Base-by-base conservation (phyloP, 2,888 invertebrate genomes). In the Strigamia crassipes region DNA sequence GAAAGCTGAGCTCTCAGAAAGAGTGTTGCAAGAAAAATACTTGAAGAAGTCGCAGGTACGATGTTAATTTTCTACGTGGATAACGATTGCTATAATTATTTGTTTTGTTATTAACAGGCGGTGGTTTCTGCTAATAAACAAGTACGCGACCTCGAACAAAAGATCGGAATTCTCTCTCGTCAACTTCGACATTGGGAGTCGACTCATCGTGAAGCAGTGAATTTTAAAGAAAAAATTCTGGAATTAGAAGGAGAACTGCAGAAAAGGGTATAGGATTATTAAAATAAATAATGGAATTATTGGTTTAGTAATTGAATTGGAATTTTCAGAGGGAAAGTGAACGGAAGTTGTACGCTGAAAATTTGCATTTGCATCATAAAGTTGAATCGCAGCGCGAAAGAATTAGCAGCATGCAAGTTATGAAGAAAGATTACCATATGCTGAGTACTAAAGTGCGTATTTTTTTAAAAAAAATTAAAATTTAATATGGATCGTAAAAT, bases 361-460 rank as follows among this genome's bases (percentile, higher is more conserved):
- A 83, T 46, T 80, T 83, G 13, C 82, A 83, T 46, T 56, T 82
- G 73, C 83, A 82, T 79, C 83, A 83, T 61, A 83, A 83, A 42
- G 80, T 82, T 46, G 83, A 83, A 80, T 82, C 78, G 1, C 82
- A 82, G 21, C 41, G 80, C 15, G 83, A 83, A 66, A 66, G 83
- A 79, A 80, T 83, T 51, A 83, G 56, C 77, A 83, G 83, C 34
- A 34, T 83, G 18, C 83, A 83, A 61, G 38, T 80, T 0, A 38
- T 82, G 31, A 83, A 83, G 34, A 82, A 80, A 61, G 83, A 83
- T 27, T 78, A 83, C 56, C 82, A 83, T 56, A 15, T 42, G n/a
- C 13, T 83, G 73, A 21, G 41, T n/a, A 46, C 31, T 13, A 82
- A 83, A 78, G 83, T 78, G 21, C 5, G 79, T 61, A 8, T 13